Conservation (phyloP, 2,113 vertebrate genomes). For the Psammodynastes pulverulentus region DNA sequence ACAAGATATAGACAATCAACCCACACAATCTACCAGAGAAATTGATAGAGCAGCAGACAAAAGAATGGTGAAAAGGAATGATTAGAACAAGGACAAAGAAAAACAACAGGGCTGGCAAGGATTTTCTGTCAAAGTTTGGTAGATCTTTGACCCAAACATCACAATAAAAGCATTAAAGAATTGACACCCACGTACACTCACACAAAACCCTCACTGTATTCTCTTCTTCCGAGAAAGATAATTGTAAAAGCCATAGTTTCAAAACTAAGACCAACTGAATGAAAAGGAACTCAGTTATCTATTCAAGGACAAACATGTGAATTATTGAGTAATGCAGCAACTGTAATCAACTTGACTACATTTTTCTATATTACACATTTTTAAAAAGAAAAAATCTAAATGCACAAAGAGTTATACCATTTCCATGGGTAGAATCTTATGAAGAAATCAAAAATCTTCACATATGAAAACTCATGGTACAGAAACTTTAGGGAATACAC, state of each 20-base stretch:
- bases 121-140: background rate
- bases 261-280: conserved; percentile 30
- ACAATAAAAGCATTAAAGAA: conserved; percentile 11
- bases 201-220: background rate
- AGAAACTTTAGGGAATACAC: conserved; percentile 10
- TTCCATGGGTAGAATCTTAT: conserved; percentile 27
- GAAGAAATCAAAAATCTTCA: conserved; percentile 40
- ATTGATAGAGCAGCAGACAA: conserved; percentile 24
- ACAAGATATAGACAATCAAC: conserved; percentile 11
- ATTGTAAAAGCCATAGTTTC: conserved; percentile 31
- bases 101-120: conserved; percentile 12
- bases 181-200: background rate
- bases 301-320: conserved; percentile 25
- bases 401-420: conserved; percentile 9
- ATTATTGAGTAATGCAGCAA: background rate
- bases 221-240: conserved; percentile 16
- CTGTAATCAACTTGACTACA: conserved; percentile 3
- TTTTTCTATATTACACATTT: background rate
- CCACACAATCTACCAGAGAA: background rate
- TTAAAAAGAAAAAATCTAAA: background rate
- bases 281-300: conserved; percentile 12
- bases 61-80: conserved; percentile 20
- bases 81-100: conserved; percentile 11
- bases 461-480: conserved; percentile 11
- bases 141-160: background rate